Evolutionary conservation across 1,140 invertebrate genomes (phyloP), one percentile per base, ranked within the genome.

Genomic region (Brachystomella parvula): DNA sequence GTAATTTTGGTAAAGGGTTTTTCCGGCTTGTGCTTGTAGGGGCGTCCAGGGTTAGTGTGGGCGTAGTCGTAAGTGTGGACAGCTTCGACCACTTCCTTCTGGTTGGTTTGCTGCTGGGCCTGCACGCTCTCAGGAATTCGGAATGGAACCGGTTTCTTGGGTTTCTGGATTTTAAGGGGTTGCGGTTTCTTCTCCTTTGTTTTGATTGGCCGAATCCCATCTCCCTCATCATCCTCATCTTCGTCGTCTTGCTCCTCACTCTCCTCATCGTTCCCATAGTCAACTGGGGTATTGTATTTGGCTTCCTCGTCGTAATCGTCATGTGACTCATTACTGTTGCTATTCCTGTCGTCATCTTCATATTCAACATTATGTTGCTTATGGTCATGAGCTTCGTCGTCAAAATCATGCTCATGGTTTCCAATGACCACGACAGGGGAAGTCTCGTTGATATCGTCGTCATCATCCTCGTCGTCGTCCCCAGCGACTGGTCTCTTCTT

Each of bases 291-390:
- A 26, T 53, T 53, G 21, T 15, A 53, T 26, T 53, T 9, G 9
- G 49, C 49, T 24, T 53, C 49, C 24, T 53, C 49, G 49, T 53
- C 49, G 24, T 53, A 53, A 53, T 53, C 49, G 49, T 53, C 49
- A 12, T 53, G 9, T 26, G 49, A 53, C 39, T 44, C 39, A n/a
- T 44, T 44, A n/a, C 39, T 44, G 39, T 44, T n/a, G 39, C 39
- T 44, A 53, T 53, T 26, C 9, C 24, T 26, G 24, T 53, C 49
- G 3, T 24, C 21, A 26, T 53, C 49, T 6, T 53, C 49, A 24
- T 53, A 12, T 6, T 53, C 49, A 26, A 15, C 9, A 53, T 53
- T 26, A 24, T 15, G 9, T 53, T 53, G 49, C 3, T 53, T 12
- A 17, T 26, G 6, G 21, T 24, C 12, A 53, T 53, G 49, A 26